These are phyloP conservation scores for Tinamus major DNA, from an alignment of 2,797 vertebrate species.

Conservation along the genomic window DNA sequence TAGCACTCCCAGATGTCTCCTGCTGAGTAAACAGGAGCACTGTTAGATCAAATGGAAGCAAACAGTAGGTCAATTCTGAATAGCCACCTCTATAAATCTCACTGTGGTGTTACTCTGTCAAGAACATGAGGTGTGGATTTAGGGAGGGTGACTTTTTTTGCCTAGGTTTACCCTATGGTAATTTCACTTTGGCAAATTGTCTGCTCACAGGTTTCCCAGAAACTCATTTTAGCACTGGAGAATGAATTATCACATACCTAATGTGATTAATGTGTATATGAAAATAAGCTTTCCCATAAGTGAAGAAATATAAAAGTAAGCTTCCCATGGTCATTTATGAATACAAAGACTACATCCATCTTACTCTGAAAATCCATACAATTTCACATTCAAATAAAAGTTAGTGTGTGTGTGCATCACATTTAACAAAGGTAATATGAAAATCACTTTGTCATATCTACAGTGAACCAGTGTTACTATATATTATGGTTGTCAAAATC, in stretches of 20 bases:
- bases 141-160: background rate
- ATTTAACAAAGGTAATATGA: constrained; percentile 35
- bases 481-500: constrained; percentile 10
- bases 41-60: background rate
- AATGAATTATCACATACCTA: constrained; percentile 28
- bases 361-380: constrained; percentile 28
- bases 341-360: constrained; percentile 26
- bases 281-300: constrained; percentile 51
- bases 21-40: background rate
- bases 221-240: background rate
- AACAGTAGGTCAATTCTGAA: background rate
- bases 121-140: background rate
- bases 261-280: constrained; percentile 36
- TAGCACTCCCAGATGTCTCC: background rate
- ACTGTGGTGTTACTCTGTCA: background rate
- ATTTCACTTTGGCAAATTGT: background rate
- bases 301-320: constrained; percentile 47
- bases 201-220: constrained; percentile 12
- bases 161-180: background rate
- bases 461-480: background rate
- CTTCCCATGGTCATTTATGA: background rate
- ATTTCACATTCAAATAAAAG: constrained; percentile 47
- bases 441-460: constrained; percentile 25
- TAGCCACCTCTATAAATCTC: background rate
- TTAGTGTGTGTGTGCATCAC: background rate